Evolutionary conservation across 2,797 vertebrate genomes (phyloP).

Genomic region (Tamandua tetradactyla): DNA sequence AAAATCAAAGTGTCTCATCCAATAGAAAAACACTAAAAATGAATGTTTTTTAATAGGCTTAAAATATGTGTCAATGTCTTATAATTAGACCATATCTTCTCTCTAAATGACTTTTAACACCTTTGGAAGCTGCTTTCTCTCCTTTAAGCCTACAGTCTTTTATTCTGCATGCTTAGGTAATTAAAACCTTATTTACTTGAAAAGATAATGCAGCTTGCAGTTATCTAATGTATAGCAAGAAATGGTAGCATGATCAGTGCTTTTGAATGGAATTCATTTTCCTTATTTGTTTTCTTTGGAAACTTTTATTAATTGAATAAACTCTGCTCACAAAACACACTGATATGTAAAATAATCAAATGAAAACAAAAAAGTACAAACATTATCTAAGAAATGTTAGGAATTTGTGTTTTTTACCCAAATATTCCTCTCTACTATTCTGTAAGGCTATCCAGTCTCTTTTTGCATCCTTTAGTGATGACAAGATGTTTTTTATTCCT

Average conservation of each 20-base stretch:
- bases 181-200: neutral
- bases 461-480: slow-evolving; percentile 44
- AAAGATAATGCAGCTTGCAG: slow-evolving; percentile 33
- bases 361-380: slow-evolving; percentile 39
- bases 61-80: slow-evolving; percentile 31
- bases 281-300: slow-evolving; percentile 46
- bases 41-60: neutral
- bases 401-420: neutral
- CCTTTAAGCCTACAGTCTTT: neutral
- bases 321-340: neutral
- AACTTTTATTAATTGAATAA: slow-evolving; percentile 38
- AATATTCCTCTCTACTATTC: slow-evolving; percentile 13
- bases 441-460: slow-evolving; percentile 28
- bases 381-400: neutral
- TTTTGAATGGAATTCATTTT: slow-evolving; percentile 38
- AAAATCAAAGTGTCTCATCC: slow-evolving; percentile 14
- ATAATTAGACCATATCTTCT: slow-evolving; percentile 3
- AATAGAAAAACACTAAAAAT: neutral
- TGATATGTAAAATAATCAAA: slow-evolving; percentile 28
- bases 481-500: slow-evolving; percentile 58
- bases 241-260: slow-evolving; percentile 1
- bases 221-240: slow-evolving; percentile 2
- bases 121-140: slow-evolving; percentile 25
- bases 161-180: slow-evolving; percentile 31
- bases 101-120: slow-evolving; percentile 39